Base-by-base conservation (phyloP, 1,140 invertebrate genomes). In the Oscheius sp. region DNA sequence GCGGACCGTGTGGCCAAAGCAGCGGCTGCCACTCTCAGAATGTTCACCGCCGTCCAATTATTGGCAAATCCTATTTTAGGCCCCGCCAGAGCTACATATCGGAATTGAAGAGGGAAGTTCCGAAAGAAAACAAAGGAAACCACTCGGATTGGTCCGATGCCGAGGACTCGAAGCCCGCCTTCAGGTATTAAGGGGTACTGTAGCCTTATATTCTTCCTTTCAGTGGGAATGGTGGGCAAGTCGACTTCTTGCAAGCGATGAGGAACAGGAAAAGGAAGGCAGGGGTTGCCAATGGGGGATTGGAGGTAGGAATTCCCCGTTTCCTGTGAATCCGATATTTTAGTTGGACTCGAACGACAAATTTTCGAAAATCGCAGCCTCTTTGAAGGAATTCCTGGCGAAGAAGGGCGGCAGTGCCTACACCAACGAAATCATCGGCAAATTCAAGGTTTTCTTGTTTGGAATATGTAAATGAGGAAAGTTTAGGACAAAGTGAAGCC, bases 1-100 rank as follows among this genome's bases (percentile, higher is more conserved):
- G 80, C 80, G 26, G 73, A 84, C 26, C 58, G 71, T 13, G 80
- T 82, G 4, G 80, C 80, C 2, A 80, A 78, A 31, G 38, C 80
- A 23, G 80, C 80, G 18, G 76, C 82, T 7, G 79, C 76, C n/a
- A 46, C 28, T 46, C 31, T 77, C 34, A 23, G 52, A 23, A 58
- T n/a, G n/a, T n/a, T n/a, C n/a, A 29, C 31, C 29, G 31, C 10
- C 34, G 35, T 20, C 32, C 59, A 1, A 36, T 45, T 23, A n/a
- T n/a, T n/a, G n/a, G n/a, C n/a, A n/a, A n/a, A n/a, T n/a, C n/a
- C n/a, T n/a, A n/a, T n/a, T n/a, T n/a, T n/a, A n/a, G n/a, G n/a
- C n/a, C n/a, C n/a, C n/a, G n/a, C n/a, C n/a, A n/a, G n/a, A 32
- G 65, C 31, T 3, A 32, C 35, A 34, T 35, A 4, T 20, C 20